Evolutionary conservation across 1,140 invertebrate genomes (phyloP), one percentile per base, ranked within the genome.

Genomic region (Bombus superbus): DNA sequence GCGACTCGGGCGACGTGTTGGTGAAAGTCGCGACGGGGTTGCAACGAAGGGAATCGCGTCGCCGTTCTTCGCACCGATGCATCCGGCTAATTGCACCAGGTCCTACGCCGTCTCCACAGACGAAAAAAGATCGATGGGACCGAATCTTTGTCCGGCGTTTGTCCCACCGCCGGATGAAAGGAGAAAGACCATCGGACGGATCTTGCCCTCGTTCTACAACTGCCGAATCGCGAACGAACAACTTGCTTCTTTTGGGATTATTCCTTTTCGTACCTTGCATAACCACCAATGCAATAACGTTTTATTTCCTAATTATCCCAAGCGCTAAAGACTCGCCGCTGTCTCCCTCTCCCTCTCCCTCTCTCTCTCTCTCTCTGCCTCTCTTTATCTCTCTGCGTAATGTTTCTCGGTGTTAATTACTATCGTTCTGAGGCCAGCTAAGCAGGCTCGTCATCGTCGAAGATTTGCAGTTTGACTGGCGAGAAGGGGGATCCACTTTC

Each of bases 1-100:
- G 3, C 64, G 74, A 69, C 18, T 71, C 44, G 22, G 13, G n/a
- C 74, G 18, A 18, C 57, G 64, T 80, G 75, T 80, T n/a, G 79
- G 87, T 82, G 88, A 89, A 86, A 83, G 88, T 86, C 81, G 64
- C 86, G 78, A 79, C 62, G 38, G 9, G 35, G 81, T 78, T 69
- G 42, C 42, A 73, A 25, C 81, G 72, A 59, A 77, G 80, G 77
- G 83, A 88, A 79, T 80, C 75, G n/a, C 69, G 44, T 66, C 32
- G 44, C 57, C 28, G 40, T 53, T 53, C 18, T 53, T 53, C 22
- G 18, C 5, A 53, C 47, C 47, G 47, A 53, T 40, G 77, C 69
- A 71, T 69, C 38, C 71, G 76, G 59, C 59, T 86, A 89, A 89
- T 89, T 86, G 87, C 66, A 22, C 8, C 25, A 40, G 64, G 47